These are phyloP conservation scores for Toxotes chatareus DNA, from an alignment of 2,113 vertebrate species.

Conservation along the genomic window DNA sequence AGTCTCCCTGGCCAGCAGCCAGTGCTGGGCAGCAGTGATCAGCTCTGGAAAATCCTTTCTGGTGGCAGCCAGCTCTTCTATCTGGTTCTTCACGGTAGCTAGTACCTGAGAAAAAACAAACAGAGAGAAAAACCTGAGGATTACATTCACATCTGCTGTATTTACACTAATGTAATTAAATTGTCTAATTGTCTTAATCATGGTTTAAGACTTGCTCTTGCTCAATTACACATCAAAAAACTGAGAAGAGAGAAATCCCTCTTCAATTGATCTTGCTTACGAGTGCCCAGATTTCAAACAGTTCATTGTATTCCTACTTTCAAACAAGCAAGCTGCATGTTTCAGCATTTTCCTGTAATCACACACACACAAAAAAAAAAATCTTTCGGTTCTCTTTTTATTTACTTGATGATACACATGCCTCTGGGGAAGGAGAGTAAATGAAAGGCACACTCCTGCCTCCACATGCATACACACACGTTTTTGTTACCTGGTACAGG, in stretches of 20 bases:
- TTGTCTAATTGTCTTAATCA: constrained; percentile 30
- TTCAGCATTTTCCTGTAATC: background rate
- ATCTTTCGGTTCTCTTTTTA: background rate
- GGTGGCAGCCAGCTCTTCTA: constrained; percentile 88
- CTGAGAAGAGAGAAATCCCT: background rate
- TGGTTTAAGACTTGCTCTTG: background rate
- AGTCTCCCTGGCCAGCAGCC: constrained; percentile 91
- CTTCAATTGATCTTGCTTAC: background rate
- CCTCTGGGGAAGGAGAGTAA: background rate
- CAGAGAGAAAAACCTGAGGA: background rate
- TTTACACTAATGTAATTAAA: constrained; percentile 1
- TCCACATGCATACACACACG: background rate
- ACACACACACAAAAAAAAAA: background rate
- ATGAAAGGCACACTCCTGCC: background rate
- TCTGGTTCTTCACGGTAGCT: constrained; percentile 95
- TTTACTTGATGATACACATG: background rate
- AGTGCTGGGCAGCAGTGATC: constrained; percentile 92
- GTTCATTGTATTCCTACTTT: background rate
- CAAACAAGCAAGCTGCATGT: background rate
- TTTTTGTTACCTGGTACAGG: constrained; percentile 92
- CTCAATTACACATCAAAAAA: constrained; percentile 28
- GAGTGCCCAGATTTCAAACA: background rate
- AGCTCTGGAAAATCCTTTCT: constrained; percentile 91
- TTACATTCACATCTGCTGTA: background rate
- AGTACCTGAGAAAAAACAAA: constrained; percentile 86